These are phyloP conservation scores for Saguinus midas DNA, from an alignment of 2,113 vertebrate genomes.

Conservation along the genomic window DNA sequence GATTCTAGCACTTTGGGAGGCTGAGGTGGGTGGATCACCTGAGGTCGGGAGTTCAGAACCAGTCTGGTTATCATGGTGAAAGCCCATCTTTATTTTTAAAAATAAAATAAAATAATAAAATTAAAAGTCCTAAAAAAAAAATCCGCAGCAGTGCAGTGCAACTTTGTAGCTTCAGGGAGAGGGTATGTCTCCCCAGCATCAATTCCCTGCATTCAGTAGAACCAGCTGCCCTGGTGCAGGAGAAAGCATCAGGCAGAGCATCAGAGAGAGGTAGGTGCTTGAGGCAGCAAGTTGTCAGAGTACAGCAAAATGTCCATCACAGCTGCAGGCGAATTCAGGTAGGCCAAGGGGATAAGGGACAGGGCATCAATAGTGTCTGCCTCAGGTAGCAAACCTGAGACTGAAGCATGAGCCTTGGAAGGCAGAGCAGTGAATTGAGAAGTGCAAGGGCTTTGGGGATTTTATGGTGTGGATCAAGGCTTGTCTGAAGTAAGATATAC, in stretches of 20 bases:
- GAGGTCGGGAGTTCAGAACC: too few species aligned
- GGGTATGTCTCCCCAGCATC: neutral
- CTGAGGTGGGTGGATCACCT: too few species aligned
- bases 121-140: neutral
- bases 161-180: neutral
- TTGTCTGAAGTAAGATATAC: neutral
- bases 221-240: neutral
- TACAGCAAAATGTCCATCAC: neutral
- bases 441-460: neutral
- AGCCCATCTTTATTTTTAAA: too few species aligned
- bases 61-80: too few species aligned
- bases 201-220: neutral
- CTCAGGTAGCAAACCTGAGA: neutral
- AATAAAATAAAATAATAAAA: too few species aligned
- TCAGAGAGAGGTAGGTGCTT: neutral
- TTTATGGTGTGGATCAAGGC: neutral
- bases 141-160: neutral
- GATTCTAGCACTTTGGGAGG: too few species aligned
- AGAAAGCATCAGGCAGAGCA: neutral
- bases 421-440: neutral
- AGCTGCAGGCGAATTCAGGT: neutral
- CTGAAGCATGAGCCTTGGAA: neutral
- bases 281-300: neutral
- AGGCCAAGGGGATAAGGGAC: neutral
- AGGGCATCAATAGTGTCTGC: neutral